Conservation (phyloP, 2,888 invertebrate species). For the Hylaea fasciaria region DNA sequence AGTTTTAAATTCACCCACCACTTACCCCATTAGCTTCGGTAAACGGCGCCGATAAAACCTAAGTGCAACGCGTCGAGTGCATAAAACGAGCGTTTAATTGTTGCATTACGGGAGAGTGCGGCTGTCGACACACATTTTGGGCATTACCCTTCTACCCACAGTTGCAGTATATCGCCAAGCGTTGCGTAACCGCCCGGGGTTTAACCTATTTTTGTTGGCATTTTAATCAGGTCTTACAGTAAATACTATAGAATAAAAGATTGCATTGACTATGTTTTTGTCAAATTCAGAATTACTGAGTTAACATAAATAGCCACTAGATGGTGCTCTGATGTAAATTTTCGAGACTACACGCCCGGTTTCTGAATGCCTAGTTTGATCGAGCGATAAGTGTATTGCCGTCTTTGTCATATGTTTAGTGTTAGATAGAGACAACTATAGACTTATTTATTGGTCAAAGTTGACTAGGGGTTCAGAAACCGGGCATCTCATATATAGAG, state of each 20-base stretch:
- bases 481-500: no score
- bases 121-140: constrained; percentile 13
- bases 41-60: constrained; percentile 6
- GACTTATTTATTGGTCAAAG: no score
- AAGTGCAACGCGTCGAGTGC: constrained; percentile 9
- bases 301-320: no score
- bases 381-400: no score
- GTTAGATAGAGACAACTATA: no score
- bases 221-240: constrained; percentile 8
- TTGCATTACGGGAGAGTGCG: constrained; percentile 10
- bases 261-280: no score
- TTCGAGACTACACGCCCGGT: no score
- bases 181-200: constrained; percentile 18
- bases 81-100: constrained; percentile 16
- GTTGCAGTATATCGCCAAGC: constrained; percentile 12
- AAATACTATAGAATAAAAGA: not conserved
- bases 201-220: constrained; percentile 19
- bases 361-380: no score
- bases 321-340: no score
- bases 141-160: constrained; percentile 13
- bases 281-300: no score
- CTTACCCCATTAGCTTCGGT: not conserved
- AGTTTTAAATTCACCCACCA: not conserved
- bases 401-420: no score
- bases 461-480: no score